phyloP scores from a whole-genome alignment of 2,113 vertebrate species.

The Leucoraja erinaceus region DNA sequence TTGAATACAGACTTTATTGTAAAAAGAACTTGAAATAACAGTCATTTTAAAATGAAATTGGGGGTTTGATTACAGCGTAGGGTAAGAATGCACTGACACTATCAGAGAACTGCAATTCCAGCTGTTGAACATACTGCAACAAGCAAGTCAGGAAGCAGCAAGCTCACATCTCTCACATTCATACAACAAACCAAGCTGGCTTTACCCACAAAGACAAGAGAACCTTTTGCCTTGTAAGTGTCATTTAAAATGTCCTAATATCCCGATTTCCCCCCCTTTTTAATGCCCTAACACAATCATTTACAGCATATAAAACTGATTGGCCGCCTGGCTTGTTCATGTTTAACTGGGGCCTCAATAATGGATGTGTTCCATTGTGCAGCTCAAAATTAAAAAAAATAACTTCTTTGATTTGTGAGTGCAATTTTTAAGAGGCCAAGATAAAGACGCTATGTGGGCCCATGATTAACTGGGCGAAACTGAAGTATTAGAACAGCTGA shows the following conservation, averaged over 20 bases:
- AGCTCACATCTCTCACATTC: neutral
- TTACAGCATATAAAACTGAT: neutral
- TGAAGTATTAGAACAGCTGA: neutral
- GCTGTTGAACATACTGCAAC: neutral
- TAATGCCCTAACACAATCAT: neutral
- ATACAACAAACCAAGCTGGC: neutral
- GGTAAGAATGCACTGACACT: conserved; percentile 24
- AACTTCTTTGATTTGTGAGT: neutral
- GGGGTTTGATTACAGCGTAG: neutral
- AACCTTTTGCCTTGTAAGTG: neutral
- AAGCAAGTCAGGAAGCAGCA: conserved; percentile 1
- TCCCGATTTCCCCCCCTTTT: neutral
- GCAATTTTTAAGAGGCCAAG: neutral
- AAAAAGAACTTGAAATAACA: conserved; percentile 16
- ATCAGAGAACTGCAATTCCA: neutral
- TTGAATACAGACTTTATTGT: conserved; percentile 23
- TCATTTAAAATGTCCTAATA: neutral
- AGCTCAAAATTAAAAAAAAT: neutral
- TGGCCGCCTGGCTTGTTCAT: neutral
- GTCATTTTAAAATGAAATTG: conserved; percentile 23
- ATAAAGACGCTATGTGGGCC: neutral
- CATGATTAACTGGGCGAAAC: neutral
- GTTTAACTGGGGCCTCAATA: neutral
- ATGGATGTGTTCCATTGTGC: neutral
- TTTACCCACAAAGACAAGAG: neutral